Evolutionary conservation across 1,140 invertebrate genomes (phyloP).

Genomic region (Drosophila kurseongensis): DNA sequence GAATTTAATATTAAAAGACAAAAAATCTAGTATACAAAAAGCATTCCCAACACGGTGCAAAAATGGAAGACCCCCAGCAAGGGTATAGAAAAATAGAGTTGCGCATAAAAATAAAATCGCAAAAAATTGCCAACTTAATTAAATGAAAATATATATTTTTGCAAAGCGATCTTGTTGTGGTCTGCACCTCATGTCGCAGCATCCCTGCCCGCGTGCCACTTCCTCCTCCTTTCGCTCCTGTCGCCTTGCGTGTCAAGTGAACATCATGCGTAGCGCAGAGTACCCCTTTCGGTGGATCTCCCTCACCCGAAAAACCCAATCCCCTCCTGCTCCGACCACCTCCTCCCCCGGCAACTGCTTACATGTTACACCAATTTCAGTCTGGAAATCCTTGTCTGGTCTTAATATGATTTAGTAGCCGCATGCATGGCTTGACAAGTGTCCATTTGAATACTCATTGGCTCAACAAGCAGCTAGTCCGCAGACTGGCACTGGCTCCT

Average conservation of each 20-base stretch:
- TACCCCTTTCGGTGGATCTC: conserved; percentile 25
- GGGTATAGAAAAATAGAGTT: conserved; percentile 14
- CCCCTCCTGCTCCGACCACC: background rate
- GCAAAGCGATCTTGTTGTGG: conserved; percentile 69
- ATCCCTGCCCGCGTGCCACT: conserved; percentile 4
- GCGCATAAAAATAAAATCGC: conserved; percentile 26
- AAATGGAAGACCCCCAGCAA: background rate
- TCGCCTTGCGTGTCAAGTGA: conserved; percentile 81
- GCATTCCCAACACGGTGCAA: background rate
- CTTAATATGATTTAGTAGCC: conserved; percentile 84
- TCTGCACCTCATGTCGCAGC: conserved; percentile 25
- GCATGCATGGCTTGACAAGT: conserved; percentile 82
- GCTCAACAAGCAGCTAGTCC: conserved; percentile 69
- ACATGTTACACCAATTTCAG: conserved; percentile 79
- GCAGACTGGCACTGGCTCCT: conserved; percentile 36
- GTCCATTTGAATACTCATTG: conserved; percentile 84
- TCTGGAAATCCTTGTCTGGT: conserved; percentile 81
- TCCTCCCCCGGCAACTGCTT: conserved; percentile 21
- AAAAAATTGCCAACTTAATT: conserved; percentile 76
- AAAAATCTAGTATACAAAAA: too few relatives aligned
- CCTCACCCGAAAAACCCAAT: background rate
- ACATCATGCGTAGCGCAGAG: conserved; percentile 81
- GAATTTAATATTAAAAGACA: too few relatives aligned
- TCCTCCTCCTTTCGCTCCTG: conserved; percentile 22
- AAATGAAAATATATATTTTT: conserved; percentile 68